Evolutionary conservation across 2,888 invertebrate species (phyloP).

Genomic region (Pasiphila rectangulata): DNA sequence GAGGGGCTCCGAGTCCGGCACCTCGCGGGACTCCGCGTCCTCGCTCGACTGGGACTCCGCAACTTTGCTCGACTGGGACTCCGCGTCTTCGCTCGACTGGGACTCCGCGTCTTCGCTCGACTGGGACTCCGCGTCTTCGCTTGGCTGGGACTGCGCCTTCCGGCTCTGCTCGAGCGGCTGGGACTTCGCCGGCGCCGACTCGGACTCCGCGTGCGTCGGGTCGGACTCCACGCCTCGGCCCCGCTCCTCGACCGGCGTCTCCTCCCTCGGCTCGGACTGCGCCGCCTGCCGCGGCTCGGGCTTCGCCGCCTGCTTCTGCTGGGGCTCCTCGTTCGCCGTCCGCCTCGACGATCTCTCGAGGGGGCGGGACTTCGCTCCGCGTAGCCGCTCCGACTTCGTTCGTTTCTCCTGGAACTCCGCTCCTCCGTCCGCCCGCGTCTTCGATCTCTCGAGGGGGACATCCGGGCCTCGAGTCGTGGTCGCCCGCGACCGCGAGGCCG

Average conservation of each 20-base stretch:
- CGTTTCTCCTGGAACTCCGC: conserved; percentile 1
- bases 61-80: conserved; percentile 8
- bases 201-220: background rate
- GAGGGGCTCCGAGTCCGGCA: conserved; percentile 2
- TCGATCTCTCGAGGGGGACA: conserved; percentile 2
- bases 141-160: conserved; percentile 6
- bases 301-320: conserved; percentile 3
- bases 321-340: background rate
- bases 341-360: conserved; percentile 1
- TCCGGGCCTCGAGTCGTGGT: background rate
- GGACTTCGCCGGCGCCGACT: conserved; percentile 8
- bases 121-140: conserved; percentile 1
- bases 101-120: background rate
- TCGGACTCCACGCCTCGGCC: conserved; percentile 4
- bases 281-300: conserved; percentile 5
- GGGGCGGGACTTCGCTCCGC: background rate
- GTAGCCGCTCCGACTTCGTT: background rate
- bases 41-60: conserved; percentile 3
- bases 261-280: background rate
- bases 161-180: no score
- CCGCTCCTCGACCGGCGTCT: conserved; percentile 3
- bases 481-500: conserved; percentile 6
- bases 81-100: background rate
- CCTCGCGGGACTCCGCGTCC: background rate
- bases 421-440: background rate